Evolutionary conservation across 2,113 vertebrate species (phyloP), one percentile per base, ranked within the genome.

Genomic region (Nicator chloris): DNA sequence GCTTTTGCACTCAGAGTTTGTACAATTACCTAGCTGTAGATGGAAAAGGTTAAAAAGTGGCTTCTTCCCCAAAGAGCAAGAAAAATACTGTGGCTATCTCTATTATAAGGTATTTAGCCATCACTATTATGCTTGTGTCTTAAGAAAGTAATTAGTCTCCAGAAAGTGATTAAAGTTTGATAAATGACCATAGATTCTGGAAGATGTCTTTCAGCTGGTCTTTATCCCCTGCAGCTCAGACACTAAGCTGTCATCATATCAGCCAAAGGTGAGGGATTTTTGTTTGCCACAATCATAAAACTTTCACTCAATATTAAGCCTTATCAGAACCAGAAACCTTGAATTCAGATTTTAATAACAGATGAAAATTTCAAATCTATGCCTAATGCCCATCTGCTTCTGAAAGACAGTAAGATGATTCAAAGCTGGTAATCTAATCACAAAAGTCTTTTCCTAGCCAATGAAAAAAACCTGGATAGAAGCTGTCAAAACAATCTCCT

Each of bases 391-490:
- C 85, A 96, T 94, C 82, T 94, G 93, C 76, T 96, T 86, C 95
- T 93, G 56, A 70, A 73, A 93, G 96, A 95, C 69, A 91, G 82
- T 56, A 69, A 77, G 82, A 91, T 39, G 27, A 92, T 75, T 92
- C 90, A 90, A 90, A 92, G 82, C 88, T 96, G 79, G 88, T 93
- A 92, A 95, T 85, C 57, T 95, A 92, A 96, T 93, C 92, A 88
- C 13, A 92, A 68, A 94, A 91, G 42, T 78, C 76, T 86, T 83
- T 88, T 86, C 44, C 28, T 40, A 84, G 82, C 42, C 94, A 96
- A 75, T 76, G 80, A 93, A 94, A 93, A 92, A 96, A 97, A 93
- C 31, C 85, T 96, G 95, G 85, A 90, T 47, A 81, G 92, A 96
- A 92, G 92, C 85, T 96, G 94, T 96, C 93, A 96, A 83, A 95